These are phyloP conservation scores for Eudasyphora cyanicolor DNA, from an alignment of 2,888 invertebrate species.

Conservation along the genomic window DNA sequence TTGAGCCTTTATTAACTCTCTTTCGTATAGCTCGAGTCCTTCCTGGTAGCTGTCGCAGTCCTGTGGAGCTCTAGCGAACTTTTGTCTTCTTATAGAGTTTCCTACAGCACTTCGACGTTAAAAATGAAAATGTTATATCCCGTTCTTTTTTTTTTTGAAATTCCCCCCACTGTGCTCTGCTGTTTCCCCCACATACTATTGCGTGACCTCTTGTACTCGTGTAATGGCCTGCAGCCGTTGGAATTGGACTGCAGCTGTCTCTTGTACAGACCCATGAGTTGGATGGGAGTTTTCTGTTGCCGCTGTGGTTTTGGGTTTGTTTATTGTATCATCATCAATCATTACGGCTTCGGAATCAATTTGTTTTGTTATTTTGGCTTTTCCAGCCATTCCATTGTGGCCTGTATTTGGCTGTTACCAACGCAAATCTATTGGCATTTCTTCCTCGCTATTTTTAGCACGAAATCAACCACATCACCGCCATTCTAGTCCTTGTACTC, in stretches of 20 bases:
- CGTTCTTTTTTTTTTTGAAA: no score
- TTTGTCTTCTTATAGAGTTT: no score
- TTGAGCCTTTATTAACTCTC: no score
- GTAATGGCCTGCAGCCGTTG: no score
- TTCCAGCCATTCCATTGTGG: constrained; percentile 37
- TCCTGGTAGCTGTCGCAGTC: no score
- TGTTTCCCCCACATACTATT: no score
- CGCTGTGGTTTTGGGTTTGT: constrained; percentile 57
- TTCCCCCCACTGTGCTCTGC: no score
- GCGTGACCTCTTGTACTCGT: background rate
- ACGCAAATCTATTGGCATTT: constrained; percentile 29
- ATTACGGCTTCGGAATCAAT: constrained; percentile 49
- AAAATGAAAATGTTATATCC: no score
- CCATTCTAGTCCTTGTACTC: background rate
- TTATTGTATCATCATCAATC: constrained; percentile 64
- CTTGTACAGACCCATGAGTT: no score
- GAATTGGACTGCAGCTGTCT: constrained; percentile 13
- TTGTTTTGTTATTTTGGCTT: constrained; percentile 41
- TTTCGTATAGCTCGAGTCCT: no score
- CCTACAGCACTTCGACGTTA: no score
- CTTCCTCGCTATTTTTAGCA: background rate
- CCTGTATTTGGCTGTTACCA: constrained; percentile 6
- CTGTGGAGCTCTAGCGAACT: no score
- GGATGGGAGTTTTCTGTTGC: background rate
- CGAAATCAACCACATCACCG: background rate